These are phyloP conservation scores for Chondrilla cf. caribensis DNA, from an alignment of 37 sponge, comb jelly and placozoan species.

Conservation along the genomic window DNA sequence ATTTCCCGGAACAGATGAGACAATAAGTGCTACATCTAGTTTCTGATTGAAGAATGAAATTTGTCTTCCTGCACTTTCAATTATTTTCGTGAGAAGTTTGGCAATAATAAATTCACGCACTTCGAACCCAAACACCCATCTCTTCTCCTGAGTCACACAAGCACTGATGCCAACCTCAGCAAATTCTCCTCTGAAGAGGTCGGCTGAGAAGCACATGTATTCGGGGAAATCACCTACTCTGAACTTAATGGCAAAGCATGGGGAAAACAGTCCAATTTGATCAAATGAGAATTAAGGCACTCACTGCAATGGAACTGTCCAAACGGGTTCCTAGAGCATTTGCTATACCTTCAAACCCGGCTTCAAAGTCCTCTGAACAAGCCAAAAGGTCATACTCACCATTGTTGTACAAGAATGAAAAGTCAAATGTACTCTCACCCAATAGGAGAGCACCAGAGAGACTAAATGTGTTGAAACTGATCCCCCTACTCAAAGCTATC, in stretches of 20 bases:
- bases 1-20: not conserved
- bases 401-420: not conserved
- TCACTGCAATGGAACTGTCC: not conserved
- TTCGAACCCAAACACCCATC: constrained; percentile 22
- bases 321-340: not conserved
- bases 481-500: not conserved
- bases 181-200: constrained; percentile 2
- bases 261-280: not conserved
- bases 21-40: not conserved
- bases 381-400: not conserved
- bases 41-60: constrained; percentile 10
- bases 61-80: not conserved
- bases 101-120: not conserved
- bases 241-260: not conserved
- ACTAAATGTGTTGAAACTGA: not conserved
- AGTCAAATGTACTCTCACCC: not conserved
- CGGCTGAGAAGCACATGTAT: constrained; percentile 10
- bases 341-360: not conserved
- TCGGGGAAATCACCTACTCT: not conserved
- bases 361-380: not conserved
- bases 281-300: not conserved
- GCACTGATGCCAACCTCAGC: not conserved
- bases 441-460: not conserved
- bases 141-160: not conserved
- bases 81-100: not conserved